phyloP scores from a whole-genome alignment of 2,888 invertebrate genomes.

The Graphium colonna region DNA sequence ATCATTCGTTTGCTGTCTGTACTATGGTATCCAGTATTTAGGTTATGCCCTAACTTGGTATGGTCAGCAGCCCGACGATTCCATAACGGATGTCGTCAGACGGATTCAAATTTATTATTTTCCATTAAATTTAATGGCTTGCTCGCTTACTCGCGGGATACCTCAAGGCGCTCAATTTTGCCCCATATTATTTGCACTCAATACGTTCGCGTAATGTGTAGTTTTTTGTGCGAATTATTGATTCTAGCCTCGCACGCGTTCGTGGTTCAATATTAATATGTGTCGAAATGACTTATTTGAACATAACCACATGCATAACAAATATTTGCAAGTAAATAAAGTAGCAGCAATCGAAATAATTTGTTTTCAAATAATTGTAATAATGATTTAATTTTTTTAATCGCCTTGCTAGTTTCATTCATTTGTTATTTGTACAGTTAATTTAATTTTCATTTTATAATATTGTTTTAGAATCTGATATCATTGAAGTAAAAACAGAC shows the following conservation, averaged over 20 bases:
- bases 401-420: too few relatives aligned
- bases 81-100: slow-evolving; percentile 42
- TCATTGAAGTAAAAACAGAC: too few relatives aligned
- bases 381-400: too few relatives aligned
- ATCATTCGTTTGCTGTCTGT: slow-evolving; percentile 35
- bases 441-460: too few relatives aligned
- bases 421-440: too few relatives aligned
- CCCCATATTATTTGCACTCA: slow-evolving; percentile 9
- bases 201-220: background rate
- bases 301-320: too few relatives aligned
- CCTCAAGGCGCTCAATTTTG: slow-evolving; percentile 5
- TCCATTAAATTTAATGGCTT: slow-evolving; percentile 23
- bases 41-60: slow-evolving; percentile 52
- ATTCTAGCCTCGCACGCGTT: background rate
- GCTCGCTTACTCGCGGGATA: slow-evolving; percentile 7
- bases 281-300: too few relatives aligned
- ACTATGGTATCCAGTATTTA: slow-evolving; percentile 46
- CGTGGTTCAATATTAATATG: too few relatives aligned
- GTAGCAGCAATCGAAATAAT: too few relatives aligned
- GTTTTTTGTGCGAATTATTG: background rate
- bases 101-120: slow-evolving; percentile 35
- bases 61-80: slow-evolving; percentile 30
- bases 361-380: too few relatives aligned
- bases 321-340: too few relatives aligned
- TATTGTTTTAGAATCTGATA: too few relatives aligned